These are phyloP conservation scores for Cheiracanthium punctorium DNA, from an alignment of 2,888 invertebrate species.

Conservation along the genomic window DNA sequence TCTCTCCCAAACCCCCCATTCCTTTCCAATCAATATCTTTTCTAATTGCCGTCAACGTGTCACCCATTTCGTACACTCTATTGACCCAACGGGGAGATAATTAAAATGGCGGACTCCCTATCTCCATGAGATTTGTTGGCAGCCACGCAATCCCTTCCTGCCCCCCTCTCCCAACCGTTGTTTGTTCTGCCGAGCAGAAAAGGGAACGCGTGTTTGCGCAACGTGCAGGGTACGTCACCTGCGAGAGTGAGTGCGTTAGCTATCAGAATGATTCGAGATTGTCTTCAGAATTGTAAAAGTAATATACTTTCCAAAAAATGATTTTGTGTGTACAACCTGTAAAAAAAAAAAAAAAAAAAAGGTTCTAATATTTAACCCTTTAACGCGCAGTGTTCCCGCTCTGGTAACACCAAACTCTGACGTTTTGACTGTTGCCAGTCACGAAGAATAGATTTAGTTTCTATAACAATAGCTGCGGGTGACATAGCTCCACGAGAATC, in stretches of 20 bases:
- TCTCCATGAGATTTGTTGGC: background rate
- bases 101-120: constrained; percentile 50
- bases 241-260: background rate
- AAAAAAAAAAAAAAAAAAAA: no score
- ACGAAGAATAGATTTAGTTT: no score
- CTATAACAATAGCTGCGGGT: no score
- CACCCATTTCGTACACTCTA: constrained; percentile 47
- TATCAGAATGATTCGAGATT: no score
- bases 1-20: background rate
- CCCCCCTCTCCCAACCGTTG: background rate
- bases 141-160: background rate
- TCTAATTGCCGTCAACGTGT: constrained; percentile 68
- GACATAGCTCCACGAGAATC: no score
- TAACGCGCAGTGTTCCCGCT: no score
- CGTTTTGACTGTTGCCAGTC: no score
- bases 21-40: constrained; percentile 49
- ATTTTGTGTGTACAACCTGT: no score
- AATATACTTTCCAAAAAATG: no score
- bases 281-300: no score
- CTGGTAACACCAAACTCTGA: no score
- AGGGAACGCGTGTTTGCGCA: background rate
- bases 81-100: constrained; percentile 59
- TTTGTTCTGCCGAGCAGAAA: background rate
- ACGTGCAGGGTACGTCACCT: background rate
- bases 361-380: no score